Percentiles rank a stretch among this genome's conserved stretches.
Evolutionary conservation across 2,113 vertebrate genomes (phyloP).

Genomic region (Siniperca chuatsi): DNA sequence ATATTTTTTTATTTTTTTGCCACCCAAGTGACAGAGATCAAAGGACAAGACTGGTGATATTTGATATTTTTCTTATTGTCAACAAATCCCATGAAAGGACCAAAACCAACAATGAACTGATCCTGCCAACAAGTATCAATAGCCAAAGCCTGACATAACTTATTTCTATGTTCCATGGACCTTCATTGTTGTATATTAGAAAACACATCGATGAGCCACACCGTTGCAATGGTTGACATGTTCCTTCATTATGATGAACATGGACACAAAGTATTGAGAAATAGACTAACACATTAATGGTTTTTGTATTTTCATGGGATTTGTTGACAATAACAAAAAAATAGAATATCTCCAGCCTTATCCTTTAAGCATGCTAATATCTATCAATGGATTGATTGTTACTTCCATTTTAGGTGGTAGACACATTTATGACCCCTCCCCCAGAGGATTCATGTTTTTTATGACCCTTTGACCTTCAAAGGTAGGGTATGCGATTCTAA

Average conservation of each 20-base stretch:
- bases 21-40: too few relatives aligned
- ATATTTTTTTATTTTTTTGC: neutral
- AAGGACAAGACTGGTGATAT: too few relatives aligned
- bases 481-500: too few relatives aligned
- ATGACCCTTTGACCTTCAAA: neutral
- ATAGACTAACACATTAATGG: too few relatives aligned
- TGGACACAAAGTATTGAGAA: neutral
- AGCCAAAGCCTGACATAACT: too few relatives aligned
- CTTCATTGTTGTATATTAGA: neutral
- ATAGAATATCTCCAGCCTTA: neutral
- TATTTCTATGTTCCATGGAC: neutral
- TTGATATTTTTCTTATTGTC: too few relatives aligned
- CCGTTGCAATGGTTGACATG: neutral
- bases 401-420: neutral
- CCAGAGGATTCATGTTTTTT: neutral
- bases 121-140: too few relatives aligned
- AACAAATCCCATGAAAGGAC: too few relatives aligned
- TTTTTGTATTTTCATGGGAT: neutral
- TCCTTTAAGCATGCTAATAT: neutral
- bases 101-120: neutral
- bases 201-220: neutral
- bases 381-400: neutral
- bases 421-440: neutral
- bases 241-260: neutral
- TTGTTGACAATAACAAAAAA: neutral